Evolutionary conservation across 2,797 vertebrate genomes (phyloP).

Genomic region (Cirrhinus mrigala): DNA sequence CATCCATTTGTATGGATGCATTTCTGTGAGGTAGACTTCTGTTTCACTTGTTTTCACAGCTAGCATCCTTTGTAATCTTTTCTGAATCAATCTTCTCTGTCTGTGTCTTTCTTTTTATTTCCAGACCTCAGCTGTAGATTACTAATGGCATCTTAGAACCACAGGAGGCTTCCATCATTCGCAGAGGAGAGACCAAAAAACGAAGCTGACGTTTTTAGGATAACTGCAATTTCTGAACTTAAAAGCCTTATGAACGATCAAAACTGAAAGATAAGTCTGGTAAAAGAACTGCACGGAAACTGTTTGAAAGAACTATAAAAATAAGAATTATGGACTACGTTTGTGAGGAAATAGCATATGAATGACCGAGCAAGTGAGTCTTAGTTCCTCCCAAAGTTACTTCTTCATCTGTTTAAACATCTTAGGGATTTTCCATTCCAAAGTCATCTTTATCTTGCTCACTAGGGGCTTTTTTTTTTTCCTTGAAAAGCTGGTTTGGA

Average conservation of each 20-base stretch:
- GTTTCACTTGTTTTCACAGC: background rate
- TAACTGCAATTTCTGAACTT: constrained; percentile 24
- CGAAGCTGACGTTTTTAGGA: constrained; percentile 1
- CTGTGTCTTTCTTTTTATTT: constrained; percentile 8
- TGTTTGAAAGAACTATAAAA: background rate
- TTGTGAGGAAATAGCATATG: background rate
- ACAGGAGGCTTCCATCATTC: constrained; percentile 42
- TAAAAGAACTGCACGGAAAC: background rate
- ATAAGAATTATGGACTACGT: background rate
- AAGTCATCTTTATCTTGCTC: background rate
- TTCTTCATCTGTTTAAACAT: background rate
- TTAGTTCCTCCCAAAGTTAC: background rate
- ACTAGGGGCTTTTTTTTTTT: background rate
- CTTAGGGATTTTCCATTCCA: background rate
- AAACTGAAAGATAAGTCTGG: constrained; percentile 2
- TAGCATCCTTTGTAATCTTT: background rate
- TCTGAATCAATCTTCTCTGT: background rate
- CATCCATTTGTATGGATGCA: background rate
- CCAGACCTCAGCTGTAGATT: constrained; percentile 19
- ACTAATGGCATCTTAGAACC: constrained; percentile 37
- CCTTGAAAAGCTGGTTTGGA: constrained; percentile 12
- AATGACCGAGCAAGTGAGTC: background rate
- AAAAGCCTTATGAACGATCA: constrained; percentile 1
- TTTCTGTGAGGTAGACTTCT: background rate
- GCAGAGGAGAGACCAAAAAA: constrained; percentile 7